These are phyloP conservation scores for Andricus curvator DNA, from an alignment of 2,888 invertebrate species.

Conservation along the genomic window DNA sequence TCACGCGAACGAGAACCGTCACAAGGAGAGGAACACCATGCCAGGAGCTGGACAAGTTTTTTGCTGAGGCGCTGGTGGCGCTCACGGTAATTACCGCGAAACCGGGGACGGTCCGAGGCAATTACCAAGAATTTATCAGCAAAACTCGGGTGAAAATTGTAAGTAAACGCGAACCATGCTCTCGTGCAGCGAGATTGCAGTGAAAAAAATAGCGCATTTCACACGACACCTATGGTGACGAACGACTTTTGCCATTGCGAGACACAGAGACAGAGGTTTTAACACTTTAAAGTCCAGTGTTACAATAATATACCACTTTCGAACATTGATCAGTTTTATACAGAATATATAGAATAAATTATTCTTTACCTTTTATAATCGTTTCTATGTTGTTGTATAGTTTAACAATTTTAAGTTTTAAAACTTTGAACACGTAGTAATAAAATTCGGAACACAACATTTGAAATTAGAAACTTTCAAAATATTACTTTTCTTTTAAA, in stretches of 20 bases:
- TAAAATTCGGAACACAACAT: too few relatives aligned
- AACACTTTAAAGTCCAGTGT: too few relatives aligned
- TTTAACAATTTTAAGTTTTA: too few relatives aligned
- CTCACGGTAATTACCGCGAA: constrained; percentile 62
- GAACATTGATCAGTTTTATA: too few relatives aligned
- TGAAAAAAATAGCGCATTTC: constrained; percentile 9
- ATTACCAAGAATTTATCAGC: constrained; percentile 39
- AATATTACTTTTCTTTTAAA: too few relatives aligned
- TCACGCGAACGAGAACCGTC: constrained; percentile 69
- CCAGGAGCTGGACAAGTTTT: constrained; percentile 63
- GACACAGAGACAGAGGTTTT: not conserved
- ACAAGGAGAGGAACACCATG: constrained; percentile 58
- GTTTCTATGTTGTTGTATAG: too few relatives aligned
- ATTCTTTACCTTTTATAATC: too few relatives aligned
- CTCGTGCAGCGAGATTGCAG: constrained; percentile 5
- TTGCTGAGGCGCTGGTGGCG: constrained; percentile 61
- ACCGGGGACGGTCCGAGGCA: constrained; percentile 46
- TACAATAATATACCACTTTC: too few relatives aligned
- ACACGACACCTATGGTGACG: constrained; percentile 28
- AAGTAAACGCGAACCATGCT: constrained; percentile 31
- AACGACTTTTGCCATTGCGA: constrained; percentile 5
- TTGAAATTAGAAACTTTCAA: too few relatives aligned
- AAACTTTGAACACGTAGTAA: too few relatives aligned
- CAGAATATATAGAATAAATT: too few relatives aligned
- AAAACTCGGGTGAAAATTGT: constrained; percentile 32